Base-by-base conservation (phyloP, 2,113 vertebrate genomes). In the Oryzias melastigma region DNA sequence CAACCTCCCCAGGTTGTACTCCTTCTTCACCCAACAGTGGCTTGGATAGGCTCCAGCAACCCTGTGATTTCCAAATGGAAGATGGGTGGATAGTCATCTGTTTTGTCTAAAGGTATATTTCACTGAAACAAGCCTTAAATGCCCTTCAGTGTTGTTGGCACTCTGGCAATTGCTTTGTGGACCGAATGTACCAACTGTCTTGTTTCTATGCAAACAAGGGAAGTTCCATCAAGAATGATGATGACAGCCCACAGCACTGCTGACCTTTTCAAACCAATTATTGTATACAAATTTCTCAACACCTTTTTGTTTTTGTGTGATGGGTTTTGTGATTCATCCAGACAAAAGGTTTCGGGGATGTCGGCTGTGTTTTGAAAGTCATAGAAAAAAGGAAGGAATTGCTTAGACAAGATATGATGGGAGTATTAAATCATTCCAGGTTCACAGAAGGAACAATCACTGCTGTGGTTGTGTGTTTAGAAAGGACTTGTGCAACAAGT, bases 241-340 rank as follows among this genome's bases (percentile, higher is more conserved):
- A 63, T 66, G 71, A 58, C 58, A 58, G 71, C 60, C 61, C 57
- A 52, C 35, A 58, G 42, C 68, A 16, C 1, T 2, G 53, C 53
- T 61, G 42, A 53, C 61, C 45, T 63, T 79, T 61, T 40, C 67
- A 25, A 42, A 67, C 18, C 65, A 66, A 60, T 75, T 62, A 19
- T 57, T 59, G 44, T 58, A 56, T 47, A 54, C 25, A 22, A 42
- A 45, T 50, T 52, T 44, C 52, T 41, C 53, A 35, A 42, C 53
- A 66, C 60, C 51, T 66, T 60, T 61, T 58, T 80, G 71, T 75
- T 72, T 69, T 58, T 18, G 24, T 50, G n/a, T 55, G 62, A 35
- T 4, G 62, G 71, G 22, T 65, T 65, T 57, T 14, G 10, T 54
- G 60, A 68, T 35, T 35, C 73, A 83, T 76, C 67, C 62, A 25